phyloP scores from a whole-genome alignment of 2,113 vertebrate species.

The Abramis brama region DNA sequence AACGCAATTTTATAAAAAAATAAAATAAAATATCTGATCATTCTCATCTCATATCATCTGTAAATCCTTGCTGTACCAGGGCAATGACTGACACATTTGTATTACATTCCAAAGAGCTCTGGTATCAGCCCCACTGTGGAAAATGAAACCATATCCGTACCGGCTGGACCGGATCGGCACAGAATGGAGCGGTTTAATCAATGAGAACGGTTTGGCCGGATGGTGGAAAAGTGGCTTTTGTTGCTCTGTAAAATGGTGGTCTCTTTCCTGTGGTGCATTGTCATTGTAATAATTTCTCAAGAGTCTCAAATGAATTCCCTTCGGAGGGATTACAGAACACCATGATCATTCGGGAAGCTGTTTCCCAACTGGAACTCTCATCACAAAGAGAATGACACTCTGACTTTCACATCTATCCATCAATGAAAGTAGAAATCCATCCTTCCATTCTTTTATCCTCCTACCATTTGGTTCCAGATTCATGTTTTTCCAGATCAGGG shows the following conservation, averaged over 20 bases:
- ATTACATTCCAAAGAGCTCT: too few species aligned
- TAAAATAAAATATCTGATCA: too few species aligned
- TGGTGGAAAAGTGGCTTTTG: too few species aligned
- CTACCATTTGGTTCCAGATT: not conserved
- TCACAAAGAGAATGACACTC: constrained; percentile 44
- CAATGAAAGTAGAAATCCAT: constrained; percentile 56
- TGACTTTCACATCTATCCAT: constrained; percentile 61
- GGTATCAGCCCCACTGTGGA: too few species aligned
- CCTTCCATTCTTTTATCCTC: constrained; percentile 36
- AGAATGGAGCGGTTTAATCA: too few species aligned
- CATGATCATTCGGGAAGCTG: not conserved
- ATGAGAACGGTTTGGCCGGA: too few species aligned
- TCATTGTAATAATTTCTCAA: not conserved
- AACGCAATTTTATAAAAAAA: too few species aligned
- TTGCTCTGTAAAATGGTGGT: not conserved
- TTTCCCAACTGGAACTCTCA: constrained; percentile 45
- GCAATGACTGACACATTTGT: too few species aligned
- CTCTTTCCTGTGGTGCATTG: not conserved
- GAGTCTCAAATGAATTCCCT: not conserved
- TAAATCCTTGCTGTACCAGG: too few species aligned
- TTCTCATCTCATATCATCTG: too few species aligned
- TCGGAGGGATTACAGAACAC: not conserved
- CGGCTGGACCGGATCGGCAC: too few species aligned
- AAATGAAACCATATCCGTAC: too few species aligned
- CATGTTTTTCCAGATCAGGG: constrained; percentile 42